These are phyloP conservation scores for Ischnus inquisitorius DNA, from an alignment of 2,888 invertebrate genomes.

Conservation along the genomic window DNA sequence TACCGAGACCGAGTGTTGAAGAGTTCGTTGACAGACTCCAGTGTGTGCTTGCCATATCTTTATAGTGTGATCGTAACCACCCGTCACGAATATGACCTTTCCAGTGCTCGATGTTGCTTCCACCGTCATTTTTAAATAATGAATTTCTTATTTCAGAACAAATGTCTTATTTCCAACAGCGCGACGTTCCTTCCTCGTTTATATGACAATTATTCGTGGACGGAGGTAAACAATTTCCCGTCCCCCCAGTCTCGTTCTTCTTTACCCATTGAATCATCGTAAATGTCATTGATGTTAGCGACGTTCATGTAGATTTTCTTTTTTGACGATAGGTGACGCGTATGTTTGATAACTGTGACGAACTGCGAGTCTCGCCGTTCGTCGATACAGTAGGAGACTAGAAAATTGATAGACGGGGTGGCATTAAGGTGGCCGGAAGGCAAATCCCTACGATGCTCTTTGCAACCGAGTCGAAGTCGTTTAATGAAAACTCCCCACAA, in stretches of 20 bases:
- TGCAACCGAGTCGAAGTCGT: not conserved
- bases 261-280: not conserved
- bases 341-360: no score
- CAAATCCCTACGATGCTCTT: not conserved
- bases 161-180: not conserved
- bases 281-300: not conserved
- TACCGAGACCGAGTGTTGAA: conserved; percentile 98
- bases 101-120: conserved; percentile 86
- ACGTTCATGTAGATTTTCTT: no score
- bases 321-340: no score
- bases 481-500: no score
- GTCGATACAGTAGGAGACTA: no score
- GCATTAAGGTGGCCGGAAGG: not conserved
- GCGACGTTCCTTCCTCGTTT: not conserved
- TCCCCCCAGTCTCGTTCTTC: no score
- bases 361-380: no score
- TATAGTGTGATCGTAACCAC: conserved; percentile 98
- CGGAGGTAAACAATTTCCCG: no score
- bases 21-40: conserved; percentile 95
- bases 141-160: not conserved
- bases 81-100: conserved; percentile 96
- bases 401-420: no score
- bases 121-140: conserved; percentile 80
- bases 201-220: not conserved
- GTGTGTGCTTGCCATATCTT: conserved; percentile 99